Evolutionary conservation across 1,140 invertebrate genomes (phyloP).

Genomic region (Habropoda laboriosa): DNA sequence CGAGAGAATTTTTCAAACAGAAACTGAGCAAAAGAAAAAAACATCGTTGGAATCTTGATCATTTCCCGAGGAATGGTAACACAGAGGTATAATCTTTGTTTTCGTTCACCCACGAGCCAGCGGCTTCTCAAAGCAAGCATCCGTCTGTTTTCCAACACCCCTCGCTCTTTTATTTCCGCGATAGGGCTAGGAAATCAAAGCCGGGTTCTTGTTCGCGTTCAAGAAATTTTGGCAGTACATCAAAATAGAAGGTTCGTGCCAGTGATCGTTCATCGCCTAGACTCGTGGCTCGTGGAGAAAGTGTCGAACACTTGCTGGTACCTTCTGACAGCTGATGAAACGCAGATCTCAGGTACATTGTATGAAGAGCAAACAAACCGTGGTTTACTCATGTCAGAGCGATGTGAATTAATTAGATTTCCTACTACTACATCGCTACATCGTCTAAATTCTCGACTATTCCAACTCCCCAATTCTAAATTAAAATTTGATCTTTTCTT

Average conservation of each 20-base stretch:
- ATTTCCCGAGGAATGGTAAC: neutral
- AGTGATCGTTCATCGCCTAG: neutral
- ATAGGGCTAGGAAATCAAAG: neutral
- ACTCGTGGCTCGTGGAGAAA: neutral
- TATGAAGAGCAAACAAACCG: neutral
- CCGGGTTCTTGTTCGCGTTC: neutral
- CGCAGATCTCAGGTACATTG: neutral
- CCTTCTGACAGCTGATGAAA: neutral
- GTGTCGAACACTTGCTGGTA: neutral
- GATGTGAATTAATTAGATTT: neutral
- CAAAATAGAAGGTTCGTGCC: slow-evolving; percentile 8
- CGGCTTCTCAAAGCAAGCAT: neutral
- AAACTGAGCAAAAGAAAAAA: too few relatives aligned
- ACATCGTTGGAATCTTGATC: neutral
- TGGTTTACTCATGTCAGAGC: neutral
- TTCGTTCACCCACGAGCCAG: neutral
- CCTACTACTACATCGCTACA: neutral
- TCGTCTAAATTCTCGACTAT: too few relatives aligned
- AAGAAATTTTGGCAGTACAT: slow-evolving; percentile 29
- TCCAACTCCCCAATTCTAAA: too few relatives aligned
- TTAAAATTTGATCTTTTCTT: too few relatives aligned
- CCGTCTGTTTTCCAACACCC: neutral
- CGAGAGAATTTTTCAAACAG: too few relatives aligned
- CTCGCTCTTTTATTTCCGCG: neutral
- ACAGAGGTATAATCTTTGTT: neutral